Evolutionary conservation across 2,888 invertebrate species (phyloP), one percentile per base, ranked within the genome.

Genomic region (Drepanosiphum platanoidis): DNA sequence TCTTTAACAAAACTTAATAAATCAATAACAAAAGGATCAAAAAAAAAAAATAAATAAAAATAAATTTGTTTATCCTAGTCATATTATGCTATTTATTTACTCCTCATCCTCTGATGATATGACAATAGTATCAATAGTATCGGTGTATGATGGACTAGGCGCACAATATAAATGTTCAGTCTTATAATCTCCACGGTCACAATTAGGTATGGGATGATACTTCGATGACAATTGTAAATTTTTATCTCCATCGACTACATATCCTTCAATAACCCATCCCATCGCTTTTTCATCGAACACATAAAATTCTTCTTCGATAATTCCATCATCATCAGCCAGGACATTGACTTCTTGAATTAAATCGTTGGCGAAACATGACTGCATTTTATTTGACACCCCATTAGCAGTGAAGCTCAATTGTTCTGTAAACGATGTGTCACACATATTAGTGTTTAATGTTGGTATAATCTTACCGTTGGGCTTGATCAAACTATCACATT

Each of bases 91-190:
- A n/a, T n/a, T n/a, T 32, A 58, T 18, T 42, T 18, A 36, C 22
- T 30, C 39, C 27, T 77, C 83, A 13, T 84, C 84, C n/a, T 77
- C 75, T 34, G 75, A 72, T 64, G 74, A 84, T 52, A 84, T 77
- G n/a, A 77, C 13, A 68, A 84, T 84, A 58, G 36, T 3, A 0
- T 66, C 27, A 30, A 84, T 84, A 58, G 36, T 3, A 0, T 66
- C 27, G n/a, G 52, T 18, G 22, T 52, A 30, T 30, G 52, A 15
- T 68, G 30, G 58, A 58, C 75, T 77, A 70, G 27, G 46, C 36
- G 68, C 68, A 84, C 66, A 77, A 58, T 84, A 68, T 22, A 84
- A 22, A 77, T 84, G 74, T 84, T 84, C 84, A 84, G 84, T 84
- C 84, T 77, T 77, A 32, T 39, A 58, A 52, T 58, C 39, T 58